Evolutionary conservation across 1,140 invertebrate species (phyloP), one percentile per base, ranked within the genome.

Genomic region (Pteromalus puparum): DNA sequence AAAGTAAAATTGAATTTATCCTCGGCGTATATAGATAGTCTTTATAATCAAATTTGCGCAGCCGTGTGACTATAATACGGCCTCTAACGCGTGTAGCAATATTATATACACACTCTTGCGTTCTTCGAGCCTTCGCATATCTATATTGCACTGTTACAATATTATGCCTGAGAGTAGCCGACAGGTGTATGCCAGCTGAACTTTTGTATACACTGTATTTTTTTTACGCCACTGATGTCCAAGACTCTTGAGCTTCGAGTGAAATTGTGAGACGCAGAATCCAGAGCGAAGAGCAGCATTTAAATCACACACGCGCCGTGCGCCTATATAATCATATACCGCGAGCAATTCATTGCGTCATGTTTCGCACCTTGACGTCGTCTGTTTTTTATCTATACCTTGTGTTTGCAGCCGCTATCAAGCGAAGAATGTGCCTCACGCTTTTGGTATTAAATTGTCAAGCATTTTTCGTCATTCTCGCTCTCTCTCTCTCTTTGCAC

Each of bases 1-100:
- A 82, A 82, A 82, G 48, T 65, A 21, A 82, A 82, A 82, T 82
- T 82, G n/a, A 82, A 82, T 82, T 75, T 75, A 74, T 74, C 34
- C 7, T 53, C 28, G 18, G 21, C 30, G 30, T n/a, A 61, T 61
- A 21, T 61, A 61, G 53, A 18, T n/a, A 21, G 68, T 24, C 34
- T 46, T 46, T 53, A 38, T 75, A 82, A 82, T 75, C 53, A 42
- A 53, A 82, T 82, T 82, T 75, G 12, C 73, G 53, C 42, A 30
- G 67, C 24, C 67, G 30, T 70, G 67, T 7, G 18, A 61, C 53
- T 61, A 61, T 48, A 48, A 61, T 6, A 61, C 15, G 53, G 53
- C 21, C 53, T 61, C 53, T 61, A 38, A 38, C 38, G 38, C 30
- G 48, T 2, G 15, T 18, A n/a, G 18, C 18, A n/a, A 21, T 53